These are phyloP conservation scores for Myocastor coypus DNA, from an alignment of 2,113 vertebrate species.

Conservation along the genomic window DNA sequence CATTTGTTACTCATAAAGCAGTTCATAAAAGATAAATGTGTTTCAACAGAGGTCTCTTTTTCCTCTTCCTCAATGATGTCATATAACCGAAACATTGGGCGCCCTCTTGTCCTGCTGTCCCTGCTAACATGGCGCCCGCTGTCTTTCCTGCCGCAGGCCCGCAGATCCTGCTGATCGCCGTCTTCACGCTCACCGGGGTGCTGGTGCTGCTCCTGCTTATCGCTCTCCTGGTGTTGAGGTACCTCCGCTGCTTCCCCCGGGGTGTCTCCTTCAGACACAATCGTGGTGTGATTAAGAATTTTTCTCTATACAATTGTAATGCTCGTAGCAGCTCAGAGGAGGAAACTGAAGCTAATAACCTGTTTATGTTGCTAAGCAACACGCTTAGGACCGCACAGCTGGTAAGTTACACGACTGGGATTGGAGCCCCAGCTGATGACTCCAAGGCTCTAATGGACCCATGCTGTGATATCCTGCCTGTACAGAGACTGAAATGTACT, in stretches of 20 bases:
- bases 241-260: neutral
- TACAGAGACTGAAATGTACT: neutral
- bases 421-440: neutral
- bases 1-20: neutral
- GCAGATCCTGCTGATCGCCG: slow-evolving; percentile 87
- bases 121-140: neutral
- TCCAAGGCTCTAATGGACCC: neutral
- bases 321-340: neutral
- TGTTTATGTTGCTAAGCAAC: neutral
- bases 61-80: neutral
- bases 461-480: neutral
- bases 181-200: slow-evolving; percentile 91
- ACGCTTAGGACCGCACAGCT: neutral
- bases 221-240: slow-evolving; percentile 95
- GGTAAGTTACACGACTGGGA: neutral
- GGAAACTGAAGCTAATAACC: neutral
- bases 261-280: neutral
- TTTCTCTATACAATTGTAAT: neutral
- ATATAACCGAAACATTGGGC: neutral
- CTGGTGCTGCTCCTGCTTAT: slow-evolving; percentile 92
- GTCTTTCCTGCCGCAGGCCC: slow-evolving; percentile 83
- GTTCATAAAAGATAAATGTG: neutral
- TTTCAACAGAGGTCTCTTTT: neutral
- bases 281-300: no score
- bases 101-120: neutral